These are phyloP conservation scores for Pollenia labialis DNA, from an alignment of 2,888 invertebrate genomes.

Conservation along the genomic window DNA sequence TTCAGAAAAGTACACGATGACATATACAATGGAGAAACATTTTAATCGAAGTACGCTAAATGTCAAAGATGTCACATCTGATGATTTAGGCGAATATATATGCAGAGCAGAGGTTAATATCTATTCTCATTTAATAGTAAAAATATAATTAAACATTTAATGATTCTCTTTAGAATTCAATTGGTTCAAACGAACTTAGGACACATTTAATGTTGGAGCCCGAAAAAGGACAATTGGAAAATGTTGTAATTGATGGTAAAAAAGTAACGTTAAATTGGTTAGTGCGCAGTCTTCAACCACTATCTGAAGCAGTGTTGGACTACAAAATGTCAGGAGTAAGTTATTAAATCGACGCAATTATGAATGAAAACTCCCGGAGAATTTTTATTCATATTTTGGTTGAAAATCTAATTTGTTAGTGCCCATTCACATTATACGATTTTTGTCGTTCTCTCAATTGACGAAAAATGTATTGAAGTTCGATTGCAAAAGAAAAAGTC, in stretches of 20 bases:
- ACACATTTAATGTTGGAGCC: slow-evolving; percentile 80
- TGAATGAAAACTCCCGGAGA: no score
- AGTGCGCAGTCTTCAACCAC: slow-evolving; percentile 81
- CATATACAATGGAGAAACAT: slow-evolving; percentile 82
- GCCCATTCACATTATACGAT: no score
- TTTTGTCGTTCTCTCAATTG: no score
- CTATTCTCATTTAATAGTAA: background rate
- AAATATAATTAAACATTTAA: background rate
- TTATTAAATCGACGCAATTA: background rate
- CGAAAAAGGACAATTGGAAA: slow-evolving; percentile 82
- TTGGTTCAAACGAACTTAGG: slow-evolving; percentile 79
- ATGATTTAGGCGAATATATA: slow-evolving; percentile 91
- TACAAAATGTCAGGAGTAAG: slow-evolving; percentile 82
- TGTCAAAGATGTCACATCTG: slow-evolving; percentile 87
- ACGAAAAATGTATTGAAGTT: no score
- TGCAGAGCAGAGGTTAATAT: slow-evolving; percentile 86
- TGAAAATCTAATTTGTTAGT: no score
- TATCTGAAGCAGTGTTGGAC: slow-evolving; percentile 82
- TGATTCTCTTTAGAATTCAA: slow-evolving; percentile 76
- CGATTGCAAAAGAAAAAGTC: no score
- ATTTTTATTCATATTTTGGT: no score
- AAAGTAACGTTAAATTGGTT: slow-evolving; percentile 81
- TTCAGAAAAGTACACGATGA: slow-evolving; percentile 83
- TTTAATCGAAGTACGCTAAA: slow-evolving; percentile 86
- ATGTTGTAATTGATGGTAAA: slow-evolving; percentile 77